Evolutionary conservation across 2,888 invertebrate genomes (phyloP).

Genomic region (Nebria salina): DNA sequence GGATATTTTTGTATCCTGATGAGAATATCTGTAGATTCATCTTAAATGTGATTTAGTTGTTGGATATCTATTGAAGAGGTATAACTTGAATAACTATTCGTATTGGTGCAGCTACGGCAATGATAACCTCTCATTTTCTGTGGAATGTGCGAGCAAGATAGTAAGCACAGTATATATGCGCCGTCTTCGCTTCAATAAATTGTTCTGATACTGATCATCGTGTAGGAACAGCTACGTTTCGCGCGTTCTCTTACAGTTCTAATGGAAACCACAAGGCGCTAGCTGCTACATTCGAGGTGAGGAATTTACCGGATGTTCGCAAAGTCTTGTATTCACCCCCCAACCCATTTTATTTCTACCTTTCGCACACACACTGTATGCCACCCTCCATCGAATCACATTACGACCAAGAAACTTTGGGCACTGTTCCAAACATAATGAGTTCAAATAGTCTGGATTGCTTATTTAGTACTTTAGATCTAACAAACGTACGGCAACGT

Average conservation of each 20-base stretch:
- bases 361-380: conserved; percentile 1
- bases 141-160: background rate
- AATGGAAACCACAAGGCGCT: conserved; percentile 38
- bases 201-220: conserved; percentile 37
- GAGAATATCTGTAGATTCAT: background rate
- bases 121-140: conserved; percentile 7
- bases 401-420: conserved; percentile 30
- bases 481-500: conserved; percentile 2
- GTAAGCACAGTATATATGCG: background rate
- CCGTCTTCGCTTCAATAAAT: conserved; percentile 29
- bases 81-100: background rate
- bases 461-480: conserved; percentile 24
- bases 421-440: conserved; percentile 30
- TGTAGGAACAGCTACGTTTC: background rate
- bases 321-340: conserved; percentile 6
- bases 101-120: background rate
- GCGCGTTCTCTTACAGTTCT: conserved; percentile 8
- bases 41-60: conserved; percentile 1
- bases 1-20: background rate
- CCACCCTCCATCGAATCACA: conserved; percentile 1
- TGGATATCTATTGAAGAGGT: background rate
- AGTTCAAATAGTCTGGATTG: conserved; percentile 30
- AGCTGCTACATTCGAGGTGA: conserved; percentile 17
- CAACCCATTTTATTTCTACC: background rate
- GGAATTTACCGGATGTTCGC: conserved; percentile 28